A percentile compares a stretch with the other conserved stretches of the same genome.
phyloP scores from a whole-genome alignment of 2,113 vertebrate genomes.

The Malurus cyaneus region DNA sequence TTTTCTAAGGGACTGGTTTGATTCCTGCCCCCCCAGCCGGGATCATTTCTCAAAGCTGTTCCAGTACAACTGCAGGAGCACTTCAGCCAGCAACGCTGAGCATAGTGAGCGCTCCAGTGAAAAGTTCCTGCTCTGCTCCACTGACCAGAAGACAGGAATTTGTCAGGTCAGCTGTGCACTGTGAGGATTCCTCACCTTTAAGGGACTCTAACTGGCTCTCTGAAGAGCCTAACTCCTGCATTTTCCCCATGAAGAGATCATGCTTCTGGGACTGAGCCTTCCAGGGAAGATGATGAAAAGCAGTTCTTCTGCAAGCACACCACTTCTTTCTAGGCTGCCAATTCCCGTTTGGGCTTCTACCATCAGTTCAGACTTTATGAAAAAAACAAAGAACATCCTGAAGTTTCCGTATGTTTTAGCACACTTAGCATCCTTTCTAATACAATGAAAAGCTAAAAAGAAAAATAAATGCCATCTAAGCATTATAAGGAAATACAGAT shows the following conservation, averaged over 20 bases:
- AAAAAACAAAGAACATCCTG: neutral
- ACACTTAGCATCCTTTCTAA: neutral
- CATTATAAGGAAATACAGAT: neutral
- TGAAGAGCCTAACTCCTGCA: neutral
- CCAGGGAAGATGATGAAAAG: neutral
- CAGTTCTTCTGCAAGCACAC: neutral
- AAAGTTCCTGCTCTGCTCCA: neutral
- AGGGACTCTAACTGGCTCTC: neutral
- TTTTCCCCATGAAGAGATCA: neutral
- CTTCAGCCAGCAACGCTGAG: neutral
- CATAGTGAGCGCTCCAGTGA: fast-evolving
- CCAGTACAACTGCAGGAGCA: neutral
- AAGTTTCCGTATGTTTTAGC: neutral
- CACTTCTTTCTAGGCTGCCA: neutral
- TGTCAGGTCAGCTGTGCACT: neutral
- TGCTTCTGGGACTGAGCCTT: neutral
- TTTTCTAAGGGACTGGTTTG: neutral
- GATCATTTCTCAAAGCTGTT: neutral
- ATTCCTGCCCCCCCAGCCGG: too few relatives aligned
- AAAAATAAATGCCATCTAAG: neutral
- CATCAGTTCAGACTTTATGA: neutral
- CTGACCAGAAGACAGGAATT: neutral
- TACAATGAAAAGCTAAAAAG: neutral
- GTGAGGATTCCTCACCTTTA: neutral
- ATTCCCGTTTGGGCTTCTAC: neutral